phyloP scores from a whole-genome alignment of 2,797 vertebrate species.

The Cyprinella venusta region DNA sequence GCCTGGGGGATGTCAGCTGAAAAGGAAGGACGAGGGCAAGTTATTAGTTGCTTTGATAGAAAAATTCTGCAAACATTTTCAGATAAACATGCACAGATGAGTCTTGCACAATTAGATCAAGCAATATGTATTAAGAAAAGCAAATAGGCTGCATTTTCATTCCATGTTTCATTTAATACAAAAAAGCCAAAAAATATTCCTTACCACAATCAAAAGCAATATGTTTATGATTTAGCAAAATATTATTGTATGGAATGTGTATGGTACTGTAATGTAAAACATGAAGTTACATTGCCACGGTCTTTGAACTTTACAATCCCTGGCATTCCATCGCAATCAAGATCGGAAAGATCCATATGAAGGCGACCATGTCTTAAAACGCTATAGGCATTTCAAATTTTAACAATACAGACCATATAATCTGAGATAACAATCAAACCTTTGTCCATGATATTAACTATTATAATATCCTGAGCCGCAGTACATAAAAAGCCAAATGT shows the following conservation, averaged over 20 bases:
- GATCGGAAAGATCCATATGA: conserved; percentile 7
- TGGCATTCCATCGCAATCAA: conserved; percentile 14
- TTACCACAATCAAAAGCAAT: neutral
- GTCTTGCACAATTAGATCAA: neutral
- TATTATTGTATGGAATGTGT: conserved; percentile 30
- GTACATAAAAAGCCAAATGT: conserved; percentile 46
- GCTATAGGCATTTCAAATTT: neutral
- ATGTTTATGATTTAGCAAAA: conserved; percentile 29
- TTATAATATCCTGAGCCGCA: conserved; percentile 28
- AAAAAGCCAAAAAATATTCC: conserved; percentile 3
- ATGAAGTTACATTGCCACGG: conserved; percentile 1
- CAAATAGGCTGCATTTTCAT: neutral
- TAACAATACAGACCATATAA: conserved; percentile 47
- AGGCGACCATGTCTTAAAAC: conserved; percentile 1
- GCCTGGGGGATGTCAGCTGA: no score
- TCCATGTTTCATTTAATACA: neutral
- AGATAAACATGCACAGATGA: neutral
- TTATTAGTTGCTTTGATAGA: neutral
- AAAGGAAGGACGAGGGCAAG: neutral
- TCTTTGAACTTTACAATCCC: conserved; percentile 23
- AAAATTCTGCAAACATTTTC: neutral
- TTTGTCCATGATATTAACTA: conserved; percentile 42
- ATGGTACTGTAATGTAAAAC: conserved; percentile 31
- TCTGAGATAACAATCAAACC: conserved; percentile 46
- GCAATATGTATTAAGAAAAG: neutral